Percentiles rank a stretch among this genome's conserved stretches.
Conservation (phyloP, 2,113 vertebrate genomes). For the Daboia siamensis region DNA sequence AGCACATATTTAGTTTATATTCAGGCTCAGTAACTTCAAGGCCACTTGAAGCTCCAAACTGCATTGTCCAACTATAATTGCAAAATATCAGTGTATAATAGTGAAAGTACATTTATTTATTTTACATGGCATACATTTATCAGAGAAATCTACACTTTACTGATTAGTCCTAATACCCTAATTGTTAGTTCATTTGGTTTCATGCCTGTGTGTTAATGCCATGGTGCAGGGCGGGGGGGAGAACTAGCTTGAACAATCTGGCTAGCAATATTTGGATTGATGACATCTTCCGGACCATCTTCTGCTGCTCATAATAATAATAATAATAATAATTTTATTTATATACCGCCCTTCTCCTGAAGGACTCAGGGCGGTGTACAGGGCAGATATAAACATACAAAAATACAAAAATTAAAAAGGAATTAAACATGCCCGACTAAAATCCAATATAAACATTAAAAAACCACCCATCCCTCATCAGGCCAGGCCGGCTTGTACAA, state of each 20-base stretch:
- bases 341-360: too few relatives aligned
- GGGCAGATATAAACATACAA: too few relatives aligned
- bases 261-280: not conserved
- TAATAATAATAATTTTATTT: too few relatives aligned
- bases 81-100: not conserved
- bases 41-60: not conserved
- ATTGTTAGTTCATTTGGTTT: not conserved
- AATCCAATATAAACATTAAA: too few relatives aligned
- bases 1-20: not conserved
- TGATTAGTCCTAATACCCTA: not conserved
- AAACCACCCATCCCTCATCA: too few relatives aligned
- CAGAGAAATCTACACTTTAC: not conserved
- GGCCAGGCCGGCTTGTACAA: too few relatives aligned
- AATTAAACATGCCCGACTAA: too few relatives aligned
- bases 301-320: not conserved
- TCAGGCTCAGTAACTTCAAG: not conserved
- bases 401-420: too few relatives aligned
- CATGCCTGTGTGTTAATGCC: not conserved
- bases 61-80: not conserved
- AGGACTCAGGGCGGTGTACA: too few relatives aligned
- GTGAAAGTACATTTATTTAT: not conserved
- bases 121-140: not conserved
- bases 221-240: accelerated
- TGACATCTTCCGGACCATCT: not conserved
- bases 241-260: not conserved